Percentiles rank a stretch among this genome's conserved stretches.
Evolutionary conservation across 2,113 vertebrate species (phyloP).

Genomic region (Emydocephalus ijimae): DNA sequence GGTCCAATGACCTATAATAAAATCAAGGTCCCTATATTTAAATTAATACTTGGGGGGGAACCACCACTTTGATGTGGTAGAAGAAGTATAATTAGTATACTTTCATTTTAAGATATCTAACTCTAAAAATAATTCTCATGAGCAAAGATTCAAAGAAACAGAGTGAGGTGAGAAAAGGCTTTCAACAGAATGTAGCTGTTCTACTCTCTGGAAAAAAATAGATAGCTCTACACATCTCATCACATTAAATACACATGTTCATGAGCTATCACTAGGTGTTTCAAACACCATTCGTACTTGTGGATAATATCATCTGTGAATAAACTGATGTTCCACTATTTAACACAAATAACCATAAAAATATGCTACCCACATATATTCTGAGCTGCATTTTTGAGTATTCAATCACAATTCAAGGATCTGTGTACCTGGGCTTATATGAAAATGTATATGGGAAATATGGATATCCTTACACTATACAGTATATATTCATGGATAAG

Average conservation of each 20-base stretch:
- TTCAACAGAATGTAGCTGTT: background rate
- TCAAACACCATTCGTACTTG: background rate
- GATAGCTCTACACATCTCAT: background rate
- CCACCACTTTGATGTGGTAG: background rate
- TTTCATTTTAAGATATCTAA: background rate
- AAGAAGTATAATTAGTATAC: background rate
- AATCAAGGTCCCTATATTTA: background rate
- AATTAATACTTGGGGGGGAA: background rate
- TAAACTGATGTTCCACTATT: background rate
- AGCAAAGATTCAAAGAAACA: background rate
- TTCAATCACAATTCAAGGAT: background rate
- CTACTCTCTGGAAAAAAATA: background rate
- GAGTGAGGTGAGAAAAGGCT: background rate
- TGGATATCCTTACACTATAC: background rate
- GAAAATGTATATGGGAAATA: background rate
- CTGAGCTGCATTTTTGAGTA: background rate
- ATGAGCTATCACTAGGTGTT: background rate
- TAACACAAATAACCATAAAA: background rate
- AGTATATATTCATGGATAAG: background rate
- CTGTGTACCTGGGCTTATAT: background rate
- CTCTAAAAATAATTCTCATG: background rate
- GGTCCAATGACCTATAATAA: background rate
- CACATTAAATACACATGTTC: background rate
- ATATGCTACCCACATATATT: background rate
- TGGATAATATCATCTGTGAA: background rate